Percentiles rank a stretch among this genome's conserved stretches.
phyloP scores from a whole-genome alignment of 2,888 invertebrate genomes.

The Cephus runcator region DNA sequence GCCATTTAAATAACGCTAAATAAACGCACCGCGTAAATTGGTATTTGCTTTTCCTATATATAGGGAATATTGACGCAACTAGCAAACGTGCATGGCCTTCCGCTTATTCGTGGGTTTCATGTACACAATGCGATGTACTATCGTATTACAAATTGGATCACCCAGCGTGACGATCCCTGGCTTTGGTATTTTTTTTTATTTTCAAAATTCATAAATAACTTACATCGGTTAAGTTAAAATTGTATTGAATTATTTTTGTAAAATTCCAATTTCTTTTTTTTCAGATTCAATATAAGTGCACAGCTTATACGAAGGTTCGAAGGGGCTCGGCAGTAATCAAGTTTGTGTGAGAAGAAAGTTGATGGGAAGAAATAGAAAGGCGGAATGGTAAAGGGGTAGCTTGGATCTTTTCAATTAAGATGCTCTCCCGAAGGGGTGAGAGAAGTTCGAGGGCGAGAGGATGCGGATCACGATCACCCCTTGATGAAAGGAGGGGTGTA shows the following conservation, averaged over 20 bases:
- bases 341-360: background rate
- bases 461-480: background rate
- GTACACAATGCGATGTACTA: background rate
- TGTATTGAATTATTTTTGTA: background rate
- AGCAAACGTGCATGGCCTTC: background rate
- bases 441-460: background rate
- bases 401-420: background rate
- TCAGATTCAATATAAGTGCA: background rate
- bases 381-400: background rate
- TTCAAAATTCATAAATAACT: background rate
- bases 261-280: background rate
- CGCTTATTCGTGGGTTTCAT: background rate
- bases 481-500: background rate
- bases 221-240: background rate
- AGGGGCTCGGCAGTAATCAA: background rate
- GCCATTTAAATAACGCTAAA: background rate
- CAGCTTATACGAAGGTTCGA: background rate
- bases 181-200: background rate
- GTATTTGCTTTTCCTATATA: background rate
- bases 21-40: background rate
- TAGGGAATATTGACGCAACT: background rate
- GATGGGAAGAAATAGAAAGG: background rate
- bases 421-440: background rate
- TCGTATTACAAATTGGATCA: background rate
- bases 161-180: background rate